These are phyloP conservation scores for Unio delphinus DNA, from an alignment of 2,888 invertebrate species.

Conservation along the genomic window DNA sequence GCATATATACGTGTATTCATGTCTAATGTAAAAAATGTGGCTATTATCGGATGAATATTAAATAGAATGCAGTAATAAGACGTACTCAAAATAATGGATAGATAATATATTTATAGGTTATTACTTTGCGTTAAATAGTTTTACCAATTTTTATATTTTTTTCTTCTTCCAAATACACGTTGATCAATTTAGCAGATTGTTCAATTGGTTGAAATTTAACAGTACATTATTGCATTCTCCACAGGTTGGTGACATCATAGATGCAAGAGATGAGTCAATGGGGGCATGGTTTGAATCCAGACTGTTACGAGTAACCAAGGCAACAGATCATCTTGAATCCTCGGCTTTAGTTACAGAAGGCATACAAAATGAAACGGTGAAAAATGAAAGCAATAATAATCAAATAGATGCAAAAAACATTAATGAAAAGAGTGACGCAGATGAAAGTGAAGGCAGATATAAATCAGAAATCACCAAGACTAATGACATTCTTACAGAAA, in stretches of 20 bases:
- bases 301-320: slow-evolving; percentile 51
- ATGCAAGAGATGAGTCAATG: slow-evolving; percentile 77
- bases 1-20: too few relatives aligned
- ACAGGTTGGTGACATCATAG: slow-evolving; percentile 79
- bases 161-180: too few relatives aligned
- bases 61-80: too few relatives aligned
- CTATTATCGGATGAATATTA: too few relatives aligned
- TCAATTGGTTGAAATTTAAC: too few relatives aligned
- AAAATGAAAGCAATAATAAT: slow-evolving; percentile 5
- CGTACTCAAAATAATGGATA: too few relatives aligned
- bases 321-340: slow-evolving; percentile 1
- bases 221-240: slow-evolving; percentile 10
- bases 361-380: neutral
- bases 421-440: slow-evolving; percentile 15
- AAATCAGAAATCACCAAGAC: slow-evolving; percentile 6
- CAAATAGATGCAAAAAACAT: slow-evolving; percentile 6
- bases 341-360: slow-evolving; percentile 8
- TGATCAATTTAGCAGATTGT: too few relatives aligned
- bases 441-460: slow-evolving; percentile 14
- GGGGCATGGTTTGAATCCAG: slow-evolving; percentile 85
- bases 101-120: too few relatives aligned
- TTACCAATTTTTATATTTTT: too few relatives aligned
- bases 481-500: too few relatives aligned
- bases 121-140: too few relatives aligned
- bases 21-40: too few relatives aligned